Evolutionary conservation across 1,140 invertebrate genomes (phyloP).

Genomic region (Drosophila takahashii): DNA sequence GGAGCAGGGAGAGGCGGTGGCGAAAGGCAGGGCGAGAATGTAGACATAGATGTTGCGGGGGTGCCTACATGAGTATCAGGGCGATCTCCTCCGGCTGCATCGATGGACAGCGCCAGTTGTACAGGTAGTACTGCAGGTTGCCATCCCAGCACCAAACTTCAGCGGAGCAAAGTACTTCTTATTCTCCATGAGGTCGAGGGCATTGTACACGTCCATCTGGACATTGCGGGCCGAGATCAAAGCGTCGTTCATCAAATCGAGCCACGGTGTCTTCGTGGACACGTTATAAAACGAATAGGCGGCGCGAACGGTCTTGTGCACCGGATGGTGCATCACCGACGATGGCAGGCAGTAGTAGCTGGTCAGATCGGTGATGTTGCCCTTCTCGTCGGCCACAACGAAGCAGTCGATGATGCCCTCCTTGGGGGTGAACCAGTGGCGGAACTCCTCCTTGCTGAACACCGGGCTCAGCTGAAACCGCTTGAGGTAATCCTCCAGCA

Average conservation of each 20-base stretch:
- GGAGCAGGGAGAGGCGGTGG: slow-evolving; percentile 5
- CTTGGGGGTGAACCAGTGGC: slow-evolving; percentile 98
- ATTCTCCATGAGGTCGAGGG: slow-evolving; percentile 99
- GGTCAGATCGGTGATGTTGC: slow-evolving; percentile 95
- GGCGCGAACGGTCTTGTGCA: slow-evolving; percentile 96
- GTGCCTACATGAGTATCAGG: slow-evolving; percentile 88
- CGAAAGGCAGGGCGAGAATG: slow-evolving; percentile 42
- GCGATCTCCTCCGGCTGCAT: slow-evolving; percentile 94
- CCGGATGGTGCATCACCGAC: slow-evolving; percentile 99
- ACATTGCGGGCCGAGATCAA: slow-evolving; percentile 98
- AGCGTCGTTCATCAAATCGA: slow-evolving; percentile 97
- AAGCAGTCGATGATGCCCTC: slow-evolving; percentile 97
- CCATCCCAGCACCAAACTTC: slow-evolving; percentile 99
- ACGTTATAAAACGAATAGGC: slow-evolving; percentile 99
- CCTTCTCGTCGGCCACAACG: slow-evolving; percentile 93
- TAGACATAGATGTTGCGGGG: slow-evolving; percentile 13
- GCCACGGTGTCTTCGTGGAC: slow-evolving; percentile 93
- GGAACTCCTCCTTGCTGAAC: slow-evolving; percentile 96
- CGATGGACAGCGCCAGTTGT: slow-evolving; percentile 99
- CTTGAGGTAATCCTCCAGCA: slow-evolving; percentile 93
- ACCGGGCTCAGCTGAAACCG: slow-evolving; percentile 96
- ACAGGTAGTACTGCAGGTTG: slow-evolving; percentile 99
- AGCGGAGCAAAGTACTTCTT: slow-evolving; percentile 96
- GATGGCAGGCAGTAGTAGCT: slow-evolving; percentile 99
- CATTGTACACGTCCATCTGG: slow-evolving; percentile 99